A percentile compares a stretch with the other conserved stretches of the same genome.
These are phyloP conservation scores for Tuberolachnus salignus DNA, from an alignment of 2,888 invertebrate species.

Conservation along the genomic window DNA sequence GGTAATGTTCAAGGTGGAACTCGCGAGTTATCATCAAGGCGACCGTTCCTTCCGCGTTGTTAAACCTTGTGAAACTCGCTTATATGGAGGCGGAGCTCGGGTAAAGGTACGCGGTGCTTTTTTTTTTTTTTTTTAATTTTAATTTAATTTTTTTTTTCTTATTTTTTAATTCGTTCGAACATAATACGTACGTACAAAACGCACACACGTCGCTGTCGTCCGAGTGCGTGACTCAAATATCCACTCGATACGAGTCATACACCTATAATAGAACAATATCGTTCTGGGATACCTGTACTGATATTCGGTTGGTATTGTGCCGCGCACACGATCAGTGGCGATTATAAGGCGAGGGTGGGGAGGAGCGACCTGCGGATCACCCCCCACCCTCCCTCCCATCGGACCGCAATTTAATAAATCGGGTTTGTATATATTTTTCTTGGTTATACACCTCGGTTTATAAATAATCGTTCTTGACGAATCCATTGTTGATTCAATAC, in stretches of 20 bases:
- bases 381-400: too few relatives aligned
- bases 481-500: too few relatives aligned
- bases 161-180: too few relatives aligned
- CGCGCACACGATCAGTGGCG: neutral
- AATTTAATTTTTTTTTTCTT: too few relatives aligned
- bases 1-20: conserved; percentile 55
- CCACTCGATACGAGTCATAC: neutral
- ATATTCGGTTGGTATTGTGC: conserved; percentile 20
- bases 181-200: neutral
- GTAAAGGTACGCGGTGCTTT: conserved; percentile 26
- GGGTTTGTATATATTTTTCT: too few relatives aligned
- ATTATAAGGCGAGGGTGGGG: too few relatives aligned
- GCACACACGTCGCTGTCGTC: neutral
- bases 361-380: too few relatives aligned
- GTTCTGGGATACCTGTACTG: neutral
- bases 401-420: too few relatives aligned
- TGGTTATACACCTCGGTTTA: too few relatives aligned
- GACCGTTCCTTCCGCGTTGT: conserved; percentile 55
- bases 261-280: too few relatives aligned
- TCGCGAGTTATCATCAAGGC: conserved; percentile 53
- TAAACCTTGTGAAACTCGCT: conserved; percentile 56
- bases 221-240: conserved; percentile 48
- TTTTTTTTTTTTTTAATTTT: neutral
- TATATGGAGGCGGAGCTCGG: conserved; percentile 33
- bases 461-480: too few relatives aligned